Percentiles rank a stretch among this genome's conserved stretches.
phyloP scores from a whole-genome alignment of 2,797 vertebrate genomes.

The Argyrosomus regius region DNA sequence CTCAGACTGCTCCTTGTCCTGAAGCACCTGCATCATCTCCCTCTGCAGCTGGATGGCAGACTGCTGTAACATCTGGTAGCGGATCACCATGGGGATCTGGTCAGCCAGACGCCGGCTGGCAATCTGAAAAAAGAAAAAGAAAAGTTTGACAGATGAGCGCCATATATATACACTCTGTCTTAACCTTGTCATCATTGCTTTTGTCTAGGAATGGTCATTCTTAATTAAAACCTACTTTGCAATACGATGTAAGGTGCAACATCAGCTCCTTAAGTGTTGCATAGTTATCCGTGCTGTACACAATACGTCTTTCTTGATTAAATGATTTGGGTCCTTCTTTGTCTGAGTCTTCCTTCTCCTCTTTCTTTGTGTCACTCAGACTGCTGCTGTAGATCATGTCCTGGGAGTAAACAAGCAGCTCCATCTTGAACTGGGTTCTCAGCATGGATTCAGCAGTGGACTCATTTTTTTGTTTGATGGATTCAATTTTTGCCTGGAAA shows the following conservation, averaged over 20 bases:
- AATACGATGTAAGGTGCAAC: conserved; percentile 86
- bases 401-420: conserved; percentile 90
- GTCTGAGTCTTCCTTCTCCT: conserved; percentile 9
- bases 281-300: not conserved
- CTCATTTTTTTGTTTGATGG: conserved; percentile 81
- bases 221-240: conserved; percentile 77
- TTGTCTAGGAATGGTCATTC: not conserved
- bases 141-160: not conserved
- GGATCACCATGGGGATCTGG: conserved; percentile 90
- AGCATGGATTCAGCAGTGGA: conserved; percentile 78
- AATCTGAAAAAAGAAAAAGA: conserved; percentile 79
- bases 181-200: not conserved
- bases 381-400: conserved; percentile 81
- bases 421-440: conserved; percentile 90
- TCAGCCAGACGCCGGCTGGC: conserved; percentile 84
- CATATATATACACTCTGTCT: not conserved
- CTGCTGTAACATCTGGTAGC: conserved; percentile 85
- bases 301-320: accelerated
- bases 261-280: conserved; percentile 80
- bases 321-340: accelerated
- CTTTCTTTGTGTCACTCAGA: conserved; percentile 47
- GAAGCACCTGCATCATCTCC: conserved; percentile 87
- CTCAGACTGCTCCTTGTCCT: conserved; percentile 81
- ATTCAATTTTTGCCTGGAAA: conserved; percentile 86
- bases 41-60: conserved; percentile 80